Percentiles rank a stretch among this genome's conserved stretches.
Conservation (phyloP, 2,888 invertebrate genomes). For the Phorcus lineatus region DNA sequence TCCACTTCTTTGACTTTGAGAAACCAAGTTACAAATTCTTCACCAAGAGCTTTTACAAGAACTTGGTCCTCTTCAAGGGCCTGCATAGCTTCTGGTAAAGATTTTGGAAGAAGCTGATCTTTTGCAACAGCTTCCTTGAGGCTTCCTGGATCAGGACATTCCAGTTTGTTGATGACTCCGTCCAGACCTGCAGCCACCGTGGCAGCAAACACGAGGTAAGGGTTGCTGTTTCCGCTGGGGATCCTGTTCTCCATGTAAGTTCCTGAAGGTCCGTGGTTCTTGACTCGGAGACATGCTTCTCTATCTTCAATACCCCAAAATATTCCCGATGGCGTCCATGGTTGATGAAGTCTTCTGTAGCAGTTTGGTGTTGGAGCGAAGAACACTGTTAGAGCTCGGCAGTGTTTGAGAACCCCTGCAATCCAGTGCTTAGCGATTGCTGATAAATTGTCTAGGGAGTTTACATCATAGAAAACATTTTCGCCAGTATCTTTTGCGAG, state of each 20-base stretch:
- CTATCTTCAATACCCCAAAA: slow-evolving; percentile 40
- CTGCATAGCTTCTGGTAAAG: slow-evolving; percentile 18
- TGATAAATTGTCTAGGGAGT: slow-evolving; percentile 21
- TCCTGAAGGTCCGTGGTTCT: slow-evolving; percentile 28
- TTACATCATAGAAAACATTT: slow-evolving; percentile 31
- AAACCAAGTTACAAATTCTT: slow-evolving; percentile 27
- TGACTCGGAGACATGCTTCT: slow-evolving; percentile 26
- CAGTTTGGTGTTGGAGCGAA: slow-evolving; percentile 43
- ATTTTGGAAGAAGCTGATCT: slow-evolving; percentile 27
- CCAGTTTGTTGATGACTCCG: slow-evolving; percentile 35
- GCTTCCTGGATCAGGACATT: slow-evolving; percentile 26
- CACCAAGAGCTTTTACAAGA: slow-evolving; percentile 19
- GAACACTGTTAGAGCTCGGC: slow-evolving; percentile 36
- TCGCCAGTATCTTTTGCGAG: neutral
- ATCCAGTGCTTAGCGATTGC: slow-evolving; percentile 37
- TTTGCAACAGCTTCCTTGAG: neutral
- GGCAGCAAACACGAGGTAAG: slow-evolving; percentile 41
- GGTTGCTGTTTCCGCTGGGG: slow-evolving; percentile 37
- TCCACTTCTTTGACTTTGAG: slow-evolving; percentile 26
- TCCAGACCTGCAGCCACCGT: slow-evolving; percentile 44
- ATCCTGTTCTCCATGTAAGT: slow-evolving; percentile 43
- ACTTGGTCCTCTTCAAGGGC: slow-evolving; percentile 23
- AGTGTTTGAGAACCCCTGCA: slow-evolving; percentile 39
- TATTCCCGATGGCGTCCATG: slow-evolving; percentile 30
- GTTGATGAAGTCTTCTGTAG: slow-evolving; percentile 29